phyloP scores from a whole-genome alignment of 1,140 invertebrate species.

The Saccostrea glomerata region DNA sequence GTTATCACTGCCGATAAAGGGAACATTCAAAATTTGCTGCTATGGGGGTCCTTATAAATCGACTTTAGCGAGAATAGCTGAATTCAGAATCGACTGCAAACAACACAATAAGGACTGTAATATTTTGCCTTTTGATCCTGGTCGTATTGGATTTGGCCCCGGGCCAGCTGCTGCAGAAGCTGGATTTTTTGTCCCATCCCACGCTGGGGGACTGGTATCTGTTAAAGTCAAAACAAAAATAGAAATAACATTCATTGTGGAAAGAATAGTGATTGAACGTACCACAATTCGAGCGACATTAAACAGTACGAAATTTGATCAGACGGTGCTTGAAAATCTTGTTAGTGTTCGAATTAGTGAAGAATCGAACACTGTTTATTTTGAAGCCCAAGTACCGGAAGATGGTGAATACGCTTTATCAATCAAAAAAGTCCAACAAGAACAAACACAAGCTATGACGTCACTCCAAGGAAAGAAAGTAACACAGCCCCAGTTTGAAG shows the following conservation, averaged over 20 bases:
- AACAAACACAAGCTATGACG: neutral
- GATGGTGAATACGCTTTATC: slow-evolving; percentile 55
- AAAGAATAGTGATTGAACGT: slow-evolving; percentile 41
- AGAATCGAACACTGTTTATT: neutral
- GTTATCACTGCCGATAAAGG: slow-evolving; percentile 54
- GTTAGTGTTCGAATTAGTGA: neutral
- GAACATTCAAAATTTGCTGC: slow-evolving; percentile 55
- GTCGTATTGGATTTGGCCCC: slow-evolving; percentile 58
- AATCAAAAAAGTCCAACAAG: slow-evolving; percentile 20
- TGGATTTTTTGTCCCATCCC: slow-evolving; percentile 58
- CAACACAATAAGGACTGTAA: slow-evolving; percentile 39
- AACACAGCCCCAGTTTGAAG: neutral
- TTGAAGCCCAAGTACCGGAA: slow-evolving; percentile 12
- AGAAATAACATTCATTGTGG: slow-evolving; percentile 40
- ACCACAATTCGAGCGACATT: slow-evolving; percentile 38
- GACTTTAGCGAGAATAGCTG: slow-evolving; percentile 40
- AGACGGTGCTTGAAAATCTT: neutral
- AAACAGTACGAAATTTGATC: slow-evolving; percentile 13
- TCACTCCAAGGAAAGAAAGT: neutral
- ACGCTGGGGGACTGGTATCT: slow-evolving; percentile 53
- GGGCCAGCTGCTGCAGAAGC: slow-evolving; percentile 50
- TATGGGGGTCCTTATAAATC: slow-evolving; percentile 57
- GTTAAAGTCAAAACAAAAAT: slow-evolving; percentile 2
- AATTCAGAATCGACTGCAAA: slow-evolving; percentile 56
- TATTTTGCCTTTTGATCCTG: slow-evolving; percentile 53